These are phyloP conservation scores for Scartelaos histophorus DNA, from an alignment of 2,113 vertebrate genomes.

Conservation along the genomic window DNA sequence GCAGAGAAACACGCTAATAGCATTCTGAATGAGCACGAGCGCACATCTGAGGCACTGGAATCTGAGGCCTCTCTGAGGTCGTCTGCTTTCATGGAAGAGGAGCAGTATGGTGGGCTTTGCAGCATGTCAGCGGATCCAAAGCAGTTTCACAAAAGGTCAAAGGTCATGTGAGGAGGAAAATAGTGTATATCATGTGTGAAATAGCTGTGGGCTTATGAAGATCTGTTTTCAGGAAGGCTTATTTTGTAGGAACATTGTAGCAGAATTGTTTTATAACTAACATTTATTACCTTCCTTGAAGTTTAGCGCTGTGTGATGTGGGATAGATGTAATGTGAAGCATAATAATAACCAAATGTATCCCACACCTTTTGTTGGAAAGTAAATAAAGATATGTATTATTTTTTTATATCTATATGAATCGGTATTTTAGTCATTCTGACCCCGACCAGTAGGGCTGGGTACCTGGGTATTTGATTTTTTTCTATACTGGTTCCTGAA, in stretches of 20 bases:
- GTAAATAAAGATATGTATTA: no score
- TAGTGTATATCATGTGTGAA: slow-evolving; percentile 6
- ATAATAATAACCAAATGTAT: no score
- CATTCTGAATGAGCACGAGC: slow-evolving; percentile 63
- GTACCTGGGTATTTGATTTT: no score
- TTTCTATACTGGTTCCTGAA: no score
- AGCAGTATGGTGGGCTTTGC: slow-evolving; percentile 12
- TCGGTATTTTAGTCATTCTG: no score
- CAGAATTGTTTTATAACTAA: background rate
- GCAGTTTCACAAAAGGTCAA: slow-evolving; percentile 33
- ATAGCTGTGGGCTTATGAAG: slow-evolving; percentile 25
- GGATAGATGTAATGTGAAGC: no score
- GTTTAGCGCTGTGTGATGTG: no score
- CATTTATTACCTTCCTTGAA: no score
- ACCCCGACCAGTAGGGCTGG: no score
- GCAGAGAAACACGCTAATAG: slow-evolving; percentile 66
- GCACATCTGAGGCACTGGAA: slow-evolving; percentile 60
- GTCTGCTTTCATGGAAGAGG: slow-evolving; percentile 40
- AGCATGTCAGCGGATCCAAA: slow-evolving; percentile 8
- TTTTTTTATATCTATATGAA: no score
- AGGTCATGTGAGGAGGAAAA: slow-evolving; percentile 14
- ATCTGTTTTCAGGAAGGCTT: background rate
- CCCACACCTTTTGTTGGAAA: no score
- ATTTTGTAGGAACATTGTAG: background rate
- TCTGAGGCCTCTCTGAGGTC: slow-evolving; percentile 55